Evolutionary conservation across 2,113 vertebrate species (phyloP).

Genomic region (Romanogobio albipinnatus): DNA sequence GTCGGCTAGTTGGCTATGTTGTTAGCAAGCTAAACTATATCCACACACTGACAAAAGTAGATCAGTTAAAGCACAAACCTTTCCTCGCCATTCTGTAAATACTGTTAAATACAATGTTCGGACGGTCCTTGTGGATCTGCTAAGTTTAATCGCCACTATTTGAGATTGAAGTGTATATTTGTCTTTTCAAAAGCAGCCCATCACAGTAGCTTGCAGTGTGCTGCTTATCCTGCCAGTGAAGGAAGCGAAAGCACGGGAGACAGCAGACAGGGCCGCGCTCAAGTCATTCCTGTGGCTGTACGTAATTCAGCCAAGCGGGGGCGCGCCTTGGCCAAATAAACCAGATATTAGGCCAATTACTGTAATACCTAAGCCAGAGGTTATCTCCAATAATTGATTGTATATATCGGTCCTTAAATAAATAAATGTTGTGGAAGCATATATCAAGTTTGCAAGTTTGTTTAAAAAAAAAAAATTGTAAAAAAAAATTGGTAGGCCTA

Average conservation of each 20-base stretch:
- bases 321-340: constrained; percentile 9
- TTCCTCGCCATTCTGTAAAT: constrained; percentile 72
- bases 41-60: constrained; percentile 36
- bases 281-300: neutral
- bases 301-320: neutral
- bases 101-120: constrained; percentile 61
- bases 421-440: neutral
- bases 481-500: too few relatives aligned
- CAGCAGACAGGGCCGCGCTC: neutral
- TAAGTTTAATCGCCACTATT: constrained; percentile 19
- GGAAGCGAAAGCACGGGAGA: neutral
- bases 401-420: neutral
- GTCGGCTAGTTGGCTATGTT: constrained; percentile 58
- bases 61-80: constrained; percentile 67
- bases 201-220: constrained; percentile 31
- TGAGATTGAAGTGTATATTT: constrained; percentile 11
- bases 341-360: too few relatives aligned
- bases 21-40: constrained; percentile 39
- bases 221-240: constrained; percentile 41
- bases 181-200: constrained; percentile 29
- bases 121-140: constrained; percentile 41
- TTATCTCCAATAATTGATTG: neutral
- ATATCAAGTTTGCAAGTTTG: neutral
- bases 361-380: neutral
- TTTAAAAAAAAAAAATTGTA: neutral